Conservation (phyloP, 2,113 vertebrate species). For the Calyptommatus sinebrachiatus region DNA sequence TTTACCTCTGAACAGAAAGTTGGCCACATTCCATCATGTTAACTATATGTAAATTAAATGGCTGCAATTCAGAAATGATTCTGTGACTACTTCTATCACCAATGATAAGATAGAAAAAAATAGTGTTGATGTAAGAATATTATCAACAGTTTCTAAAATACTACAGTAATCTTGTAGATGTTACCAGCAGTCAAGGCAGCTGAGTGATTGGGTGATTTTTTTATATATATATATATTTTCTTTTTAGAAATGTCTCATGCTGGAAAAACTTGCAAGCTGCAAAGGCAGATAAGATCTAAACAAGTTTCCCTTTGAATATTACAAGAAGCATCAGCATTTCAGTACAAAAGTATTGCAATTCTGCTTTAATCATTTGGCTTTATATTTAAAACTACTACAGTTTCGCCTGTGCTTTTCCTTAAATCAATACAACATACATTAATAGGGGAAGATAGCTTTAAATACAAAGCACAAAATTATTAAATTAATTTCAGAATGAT, state of each 20-base stretch:
- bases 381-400: not conserved
- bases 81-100: not conserved
- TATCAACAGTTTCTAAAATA: not conserved
- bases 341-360: not conserved
- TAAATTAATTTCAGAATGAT: slow-evolving; percentile 13
- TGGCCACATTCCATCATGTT: not conserved
- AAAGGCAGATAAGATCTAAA: slow-evolving; percentile 1
- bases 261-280: not conserved
- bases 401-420: not conserved
- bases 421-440: slow-evolving; percentile 16
- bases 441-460: not conserved
- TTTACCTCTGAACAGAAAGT: not conserved
- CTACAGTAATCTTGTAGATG: not conserved
- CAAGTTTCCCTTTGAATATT: not conserved
- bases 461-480: not conserved
- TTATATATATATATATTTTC: not conserved
- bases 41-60: not conserved
- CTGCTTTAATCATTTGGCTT: not conserved
- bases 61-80: not conserved
- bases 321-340: not conserved
- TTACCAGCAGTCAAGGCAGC: not conserved
- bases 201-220: not conserved
- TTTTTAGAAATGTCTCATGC: not conserved
- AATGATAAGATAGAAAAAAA: not conserved
- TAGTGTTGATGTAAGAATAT: too few relatives aligned